A percentile compares a stretch with the other conserved stretches of the same genome.
These are phyloP conservation scores for Drosophila anceps DNA, from an alignment of 2,888 invertebrate genomes.

Conservation along the genomic window DNA sequence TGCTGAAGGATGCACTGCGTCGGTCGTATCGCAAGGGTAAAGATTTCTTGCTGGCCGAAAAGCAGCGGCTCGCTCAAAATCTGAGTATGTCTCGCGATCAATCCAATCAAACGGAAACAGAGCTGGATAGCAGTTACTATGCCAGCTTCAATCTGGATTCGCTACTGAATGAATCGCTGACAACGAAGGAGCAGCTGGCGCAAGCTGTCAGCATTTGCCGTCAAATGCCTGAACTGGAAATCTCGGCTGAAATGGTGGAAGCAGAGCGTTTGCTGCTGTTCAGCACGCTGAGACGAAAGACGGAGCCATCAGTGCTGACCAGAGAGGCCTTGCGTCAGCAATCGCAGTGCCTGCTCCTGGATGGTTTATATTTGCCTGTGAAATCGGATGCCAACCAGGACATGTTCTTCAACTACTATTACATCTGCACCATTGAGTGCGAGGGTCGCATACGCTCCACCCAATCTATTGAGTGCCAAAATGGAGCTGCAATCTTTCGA, in stretches of 20 bases:
- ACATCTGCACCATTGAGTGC: slow-evolving; percentile 83
- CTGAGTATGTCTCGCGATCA: slow-evolving; percentile 67
- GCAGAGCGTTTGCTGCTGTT: slow-evolving; percentile 86
- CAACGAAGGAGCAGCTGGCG: slow-evolving; percentile 83
- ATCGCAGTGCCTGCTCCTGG: slow-evolving; percentile 68
- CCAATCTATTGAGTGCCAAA: slow-evolving; percentile 82
- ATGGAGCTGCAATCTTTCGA: slow-evolving; percentile 79
- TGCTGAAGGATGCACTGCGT: slow-evolving; percentile 81
- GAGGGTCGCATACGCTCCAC: slow-evolving; percentile 83
- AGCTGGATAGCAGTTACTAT: slow-evolving; percentile 65
- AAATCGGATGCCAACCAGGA: slow-evolving; percentile 78
- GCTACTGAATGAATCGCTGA: slow-evolving; percentile 71
- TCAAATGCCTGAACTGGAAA: slow-evolving; percentile 85
- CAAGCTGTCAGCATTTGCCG: slow-evolving; percentile 86
- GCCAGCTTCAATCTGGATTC: slow-evolving; percentile 72
- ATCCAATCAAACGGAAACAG: slow-evolving; percentile 62
- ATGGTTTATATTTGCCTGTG: slow-evolving; percentile 81
- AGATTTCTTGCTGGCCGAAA: slow-evolving; percentile 74
- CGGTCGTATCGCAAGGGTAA: slow-evolving; percentile 83
- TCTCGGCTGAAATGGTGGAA: slow-evolving; percentile 86
- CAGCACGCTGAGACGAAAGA: slow-evolving; percentile 73
- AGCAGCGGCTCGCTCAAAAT: slow-evolving; percentile 73
- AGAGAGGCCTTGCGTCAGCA: slow-evolving; percentile 29
- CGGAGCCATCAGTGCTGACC: background rate
- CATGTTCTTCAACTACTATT: slow-evolving; percentile 84